Percentiles rank a stretch among this genome's conserved stretches.
These are phyloP conservation scores for Troides helena DNA, from an alignment of 2,888 invertebrate genomes.

Conservation along the genomic window DNA sequence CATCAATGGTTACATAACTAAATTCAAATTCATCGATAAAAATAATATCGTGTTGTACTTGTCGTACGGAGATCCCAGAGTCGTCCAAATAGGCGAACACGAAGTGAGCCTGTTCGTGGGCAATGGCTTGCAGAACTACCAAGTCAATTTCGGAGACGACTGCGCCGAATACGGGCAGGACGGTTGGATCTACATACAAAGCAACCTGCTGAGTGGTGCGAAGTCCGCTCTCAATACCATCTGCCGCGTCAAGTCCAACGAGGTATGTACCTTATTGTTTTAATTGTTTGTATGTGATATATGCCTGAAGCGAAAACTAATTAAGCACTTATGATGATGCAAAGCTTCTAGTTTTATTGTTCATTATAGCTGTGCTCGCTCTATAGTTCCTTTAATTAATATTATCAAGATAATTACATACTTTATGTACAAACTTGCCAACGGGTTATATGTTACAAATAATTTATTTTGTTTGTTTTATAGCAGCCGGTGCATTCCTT, in stretches of 20 bases:
- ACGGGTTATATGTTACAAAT: too few species aligned
- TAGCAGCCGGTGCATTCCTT: too few species aligned
- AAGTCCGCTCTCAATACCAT: background rate
- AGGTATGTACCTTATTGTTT: background rate
- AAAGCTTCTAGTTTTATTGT: background rate
- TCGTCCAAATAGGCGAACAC: background rate
- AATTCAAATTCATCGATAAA: background rate
- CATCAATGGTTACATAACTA: background rate
- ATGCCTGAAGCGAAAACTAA: background rate
- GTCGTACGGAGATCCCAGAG: background rate
- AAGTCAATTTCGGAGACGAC: background rate
- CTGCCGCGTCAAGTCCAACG: background rate
- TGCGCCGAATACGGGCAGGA: background rate
- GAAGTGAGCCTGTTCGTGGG: background rate
- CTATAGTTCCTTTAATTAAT: too few species aligned
- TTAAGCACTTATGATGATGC: background rate
- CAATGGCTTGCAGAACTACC: background rate
- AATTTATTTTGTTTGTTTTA: too few species aligned
- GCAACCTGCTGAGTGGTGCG: background rate
- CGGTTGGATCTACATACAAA: background rate
- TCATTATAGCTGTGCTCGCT: background rate
- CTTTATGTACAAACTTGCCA: too few species aligned
- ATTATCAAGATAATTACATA: too few species aligned
- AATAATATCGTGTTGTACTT: background rate
- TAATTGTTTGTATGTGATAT: background rate